Conservation (phyloP, 2,797 vertebrate species). For the Catostomus latipinnis region DNA sequence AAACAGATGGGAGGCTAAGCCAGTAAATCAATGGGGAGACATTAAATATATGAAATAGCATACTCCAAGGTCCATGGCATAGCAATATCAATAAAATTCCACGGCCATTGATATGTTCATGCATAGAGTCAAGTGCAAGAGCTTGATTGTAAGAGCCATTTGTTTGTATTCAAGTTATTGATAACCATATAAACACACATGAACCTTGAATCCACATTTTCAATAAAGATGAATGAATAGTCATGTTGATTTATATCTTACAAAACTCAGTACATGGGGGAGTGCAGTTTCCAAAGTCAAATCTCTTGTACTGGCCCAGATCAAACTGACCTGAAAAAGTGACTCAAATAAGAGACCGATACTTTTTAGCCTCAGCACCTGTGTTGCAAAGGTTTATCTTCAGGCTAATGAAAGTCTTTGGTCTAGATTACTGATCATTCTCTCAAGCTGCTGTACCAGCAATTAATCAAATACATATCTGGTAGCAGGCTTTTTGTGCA, state of each 20-base stretch:
- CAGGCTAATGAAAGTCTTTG: constrained; percentile 5
- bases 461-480: constrained; percentile 1
- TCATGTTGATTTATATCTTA: not conserved
- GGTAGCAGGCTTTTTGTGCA: not conserved
- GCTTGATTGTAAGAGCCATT: constrained; percentile 2
- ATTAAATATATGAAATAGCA: constrained; percentile 44
- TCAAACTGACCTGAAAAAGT: not conserved
- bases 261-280: not conserved
- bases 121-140: not conserved
- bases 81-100: constrained; percentile 45
- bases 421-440: not conserved
- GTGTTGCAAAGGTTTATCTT: not conserved
- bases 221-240: not conserved
- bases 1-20: constrained; percentile 21
- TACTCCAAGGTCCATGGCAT: constrained; percentile 30
- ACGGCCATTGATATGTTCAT: constrained; percentile 37
- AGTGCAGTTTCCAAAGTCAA: not conserved
- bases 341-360: not conserved
- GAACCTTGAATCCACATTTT: not conserved
- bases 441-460: not conserved
- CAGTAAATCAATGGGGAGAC: constrained; percentile 29
- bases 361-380: not conserved
- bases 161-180: not conserved
- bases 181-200: not conserved
- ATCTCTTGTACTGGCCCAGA: not conserved